Evolutionary conservation across 2,888 invertebrate genomes (phyloP).

Genomic region (Cremastinae sp.): DNA sequence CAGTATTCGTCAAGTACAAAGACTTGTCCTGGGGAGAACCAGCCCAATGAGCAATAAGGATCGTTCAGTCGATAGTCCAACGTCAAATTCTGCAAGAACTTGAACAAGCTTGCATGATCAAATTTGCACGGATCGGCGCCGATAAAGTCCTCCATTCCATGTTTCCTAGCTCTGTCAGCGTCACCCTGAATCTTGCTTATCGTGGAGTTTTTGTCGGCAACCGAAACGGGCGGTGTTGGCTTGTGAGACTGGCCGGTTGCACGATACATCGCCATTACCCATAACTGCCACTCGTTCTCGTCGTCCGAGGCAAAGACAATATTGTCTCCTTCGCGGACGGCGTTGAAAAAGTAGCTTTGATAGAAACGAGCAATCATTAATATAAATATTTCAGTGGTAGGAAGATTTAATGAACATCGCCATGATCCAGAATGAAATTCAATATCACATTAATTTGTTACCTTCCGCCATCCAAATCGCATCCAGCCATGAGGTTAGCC

Average conservation of each 20-base stretch:
- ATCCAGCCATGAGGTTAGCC: conserved; percentile 96
- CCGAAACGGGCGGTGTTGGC: conserved; percentile 95
- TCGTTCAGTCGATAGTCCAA: conserved; percentile 97
- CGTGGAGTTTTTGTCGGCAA: conserved; percentile 91
- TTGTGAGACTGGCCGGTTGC: conserved; percentile 99
- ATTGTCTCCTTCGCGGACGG: conserved; percentile 98
- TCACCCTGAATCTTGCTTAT: conserved; percentile 95
- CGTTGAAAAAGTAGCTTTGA: conserved; percentile 96
- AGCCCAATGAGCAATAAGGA: conserved; percentile 99
- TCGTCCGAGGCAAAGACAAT: conserved; percentile 97
- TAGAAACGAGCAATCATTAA: background rate
- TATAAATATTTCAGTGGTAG: background rate
- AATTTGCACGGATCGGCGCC: conserved; percentile 99
- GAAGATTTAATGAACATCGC: background rate
- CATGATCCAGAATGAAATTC: too few relatives aligned
- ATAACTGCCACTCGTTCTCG: conserved; percentile 98
- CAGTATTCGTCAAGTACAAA: conserved; percentile 99
- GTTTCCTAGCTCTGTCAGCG: conserved; percentile 97
- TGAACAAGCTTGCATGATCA: conserved; percentile 96
- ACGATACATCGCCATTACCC: conserved; percentile 99
- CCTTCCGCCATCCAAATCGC: conserved; percentile 82
- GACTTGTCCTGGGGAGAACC: conserved; percentile 99
- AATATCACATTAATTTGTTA: too few relatives aligned
- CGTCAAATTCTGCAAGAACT: conserved; percentile 94
- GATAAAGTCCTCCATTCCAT: conserved; percentile 99